Evolutionary conservation across 2,113 vertebrate species (phyloP).

Genomic region (Stegastes partitus): DNA sequence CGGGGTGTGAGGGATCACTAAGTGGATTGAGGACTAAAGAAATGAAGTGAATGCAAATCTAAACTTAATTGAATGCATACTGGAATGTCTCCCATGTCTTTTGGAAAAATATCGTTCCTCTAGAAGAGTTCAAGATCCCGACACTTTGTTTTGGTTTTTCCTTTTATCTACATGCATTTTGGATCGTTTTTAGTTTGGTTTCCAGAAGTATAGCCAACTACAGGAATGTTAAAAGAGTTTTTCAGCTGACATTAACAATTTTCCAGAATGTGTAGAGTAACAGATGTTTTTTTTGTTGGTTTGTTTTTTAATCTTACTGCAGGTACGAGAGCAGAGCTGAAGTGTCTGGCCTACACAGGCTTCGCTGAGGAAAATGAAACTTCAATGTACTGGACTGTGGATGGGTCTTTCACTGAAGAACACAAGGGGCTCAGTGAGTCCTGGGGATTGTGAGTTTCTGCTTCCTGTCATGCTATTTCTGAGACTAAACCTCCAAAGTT

Average conservation of each 20-base stretch:
- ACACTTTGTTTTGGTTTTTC: no score
- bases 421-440: slow-evolving; percentile 7
- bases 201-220: background rate
- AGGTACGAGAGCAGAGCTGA: slow-evolving; percentile 59
- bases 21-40: no score
- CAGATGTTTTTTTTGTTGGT: background rate
- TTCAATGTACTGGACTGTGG: slow-evolving; percentile 53
- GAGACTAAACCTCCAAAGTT: no score
- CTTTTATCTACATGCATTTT: background rate
- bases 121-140: no score
- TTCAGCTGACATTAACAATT: no score
- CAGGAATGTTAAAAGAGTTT: no score
- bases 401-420: fast-evolving
- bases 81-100: no score
- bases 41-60: no score
- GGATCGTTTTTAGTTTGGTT: background rate
- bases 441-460: slow-evolving; percentile 53
- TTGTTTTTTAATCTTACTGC: background rate
- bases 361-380: slow-evolving; percentile 27
- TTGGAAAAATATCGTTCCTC: no score
- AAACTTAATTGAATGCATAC: no score
- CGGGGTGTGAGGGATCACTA: no score
- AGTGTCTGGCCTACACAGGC: slow-evolving; percentile 60
- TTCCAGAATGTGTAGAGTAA: background rate
- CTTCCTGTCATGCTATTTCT: background rate